Base-by-base conservation (phyloP, 2,113 vertebrate species). In the Serinus canaria region DNA sequence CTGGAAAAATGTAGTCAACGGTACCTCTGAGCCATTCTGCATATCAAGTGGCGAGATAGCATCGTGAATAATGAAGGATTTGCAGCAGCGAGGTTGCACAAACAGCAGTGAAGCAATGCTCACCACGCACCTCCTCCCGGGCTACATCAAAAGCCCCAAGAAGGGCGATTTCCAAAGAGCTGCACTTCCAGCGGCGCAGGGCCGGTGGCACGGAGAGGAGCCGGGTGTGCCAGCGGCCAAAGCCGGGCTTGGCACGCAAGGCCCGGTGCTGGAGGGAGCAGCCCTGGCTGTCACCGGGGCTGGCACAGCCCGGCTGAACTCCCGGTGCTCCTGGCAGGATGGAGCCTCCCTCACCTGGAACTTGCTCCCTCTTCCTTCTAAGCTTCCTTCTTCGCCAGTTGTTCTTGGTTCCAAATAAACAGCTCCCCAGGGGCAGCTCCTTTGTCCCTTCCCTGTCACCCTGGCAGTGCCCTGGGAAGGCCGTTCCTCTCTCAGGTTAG, bases 1-100 rank as follows among this genome's bases (percentile, higher is more conserved):
- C 91, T 95, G 95, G 96, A 90, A 95, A 96, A 95, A 92, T 30
- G 95, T 74, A 94, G 89, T 97, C 95, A 96, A 94, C 94, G 92
- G 96, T 93, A 76, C 95, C 95, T 96, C 39, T 70, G 95, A 96
- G 96, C 95, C 46, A 82, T 87, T 93, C 43, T 86, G 92, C 92
- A 56, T 75, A 89, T 84, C 90, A 85, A 96, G 84, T n/a, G 91
- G 92, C n/a, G 14, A 91, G 96, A 97, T 95, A 97, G 56, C 82
- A 95, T 94, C 94, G 9, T 31, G 83, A 91, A 91, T 93, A 94
- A 92, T 79, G 50, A 94, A 87, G 96, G 81, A 82, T 95, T 62
- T 91, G 95, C 89, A 82, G 95, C 83, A 58, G 89, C 46, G 5
- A 46, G 91, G 81, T 94, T 96, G 95, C 94, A 91, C 92, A 97